Evolutionary conservation across 23 tunicate genomes (phyloP).

Genomic region (Styela clava): DNA sequence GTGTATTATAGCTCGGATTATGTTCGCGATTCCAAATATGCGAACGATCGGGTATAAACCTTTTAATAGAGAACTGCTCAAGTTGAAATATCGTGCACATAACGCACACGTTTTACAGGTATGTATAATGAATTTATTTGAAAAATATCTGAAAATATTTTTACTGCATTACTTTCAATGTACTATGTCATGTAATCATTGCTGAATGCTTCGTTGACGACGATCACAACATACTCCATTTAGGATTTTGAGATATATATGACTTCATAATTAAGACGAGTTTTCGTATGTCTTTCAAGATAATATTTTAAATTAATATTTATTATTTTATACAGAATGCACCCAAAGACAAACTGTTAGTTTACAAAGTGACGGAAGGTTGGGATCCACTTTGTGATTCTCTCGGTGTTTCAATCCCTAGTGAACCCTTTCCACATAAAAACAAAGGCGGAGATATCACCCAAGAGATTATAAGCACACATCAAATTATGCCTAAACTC

Average conservation of each 20-base stretch:
- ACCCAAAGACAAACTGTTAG: not conserved
- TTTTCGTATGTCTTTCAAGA: too few species aligned
- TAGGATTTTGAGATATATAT: too few species aligned
- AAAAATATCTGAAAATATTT: too few species aligned
- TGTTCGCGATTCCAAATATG: not conserved
- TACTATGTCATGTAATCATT: too few species aligned
- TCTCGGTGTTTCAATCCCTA: not conserved
- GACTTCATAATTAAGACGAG: too few species aligned
- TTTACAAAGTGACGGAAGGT: not conserved
- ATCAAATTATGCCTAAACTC: too few species aligned
- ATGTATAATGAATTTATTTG: too few species aligned
- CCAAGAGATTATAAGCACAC: too few species aligned
- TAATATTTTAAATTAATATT: too few species aligned
- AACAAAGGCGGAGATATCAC: not conserved
- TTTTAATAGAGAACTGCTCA: constrained; percentile 18
- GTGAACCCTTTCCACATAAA: not conserved
- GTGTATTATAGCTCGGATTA: not conserved
- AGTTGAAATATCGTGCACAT: constrained; percentile 59
- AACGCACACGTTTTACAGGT: constrained; percentile 55
- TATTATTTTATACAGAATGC: not conserved
- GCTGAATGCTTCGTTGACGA: too few species aligned
- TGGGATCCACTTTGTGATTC: not conserved
- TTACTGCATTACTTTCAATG: too few species aligned
- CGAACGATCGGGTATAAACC: not conserved
- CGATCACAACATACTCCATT: too few species aligned